Evolutionary conservation across 2,113 vertebrate species (phyloP).

Genomic region (Hymenochirus boettgeri): DNA sequence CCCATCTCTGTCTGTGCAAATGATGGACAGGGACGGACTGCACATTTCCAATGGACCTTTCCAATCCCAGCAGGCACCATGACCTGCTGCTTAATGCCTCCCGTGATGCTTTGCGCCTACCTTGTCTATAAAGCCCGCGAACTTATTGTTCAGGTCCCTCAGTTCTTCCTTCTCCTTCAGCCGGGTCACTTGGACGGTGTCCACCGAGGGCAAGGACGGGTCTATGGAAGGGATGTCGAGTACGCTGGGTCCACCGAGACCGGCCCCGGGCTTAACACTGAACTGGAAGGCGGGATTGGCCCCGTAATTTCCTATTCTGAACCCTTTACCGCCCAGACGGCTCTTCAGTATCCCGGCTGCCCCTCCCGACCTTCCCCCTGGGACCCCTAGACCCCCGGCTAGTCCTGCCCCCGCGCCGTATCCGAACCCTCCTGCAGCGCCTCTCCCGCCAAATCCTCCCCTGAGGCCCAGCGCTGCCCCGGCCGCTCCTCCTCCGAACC

Average conservation of each 20-base stretch:
- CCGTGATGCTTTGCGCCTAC: slow-evolving; percentile 22
- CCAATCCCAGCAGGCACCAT: no score
- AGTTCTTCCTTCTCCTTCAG: slow-evolving; percentile 59
- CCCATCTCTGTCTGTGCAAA: no score
- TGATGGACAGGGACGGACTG: no score
- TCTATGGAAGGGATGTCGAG: slow-evolving; percentile 49
- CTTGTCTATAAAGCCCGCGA: slow-evolving; percentile 63
- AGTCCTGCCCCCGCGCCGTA: slow-evolving; percentile 23
- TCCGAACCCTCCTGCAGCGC: slow-evolving; percentile 9
- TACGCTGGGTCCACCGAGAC: slow-evolving; percentile 20
- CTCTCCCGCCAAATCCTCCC: slow-evolving; percentile 36
- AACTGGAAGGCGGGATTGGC: slow-evolving; percentile 50
- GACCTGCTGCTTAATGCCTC: no score
- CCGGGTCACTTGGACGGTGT: slow-evolving; percentile 55
- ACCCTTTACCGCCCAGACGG: slow-evolving; percentile 49
- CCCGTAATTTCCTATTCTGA: slow-evolving; percentile 55
- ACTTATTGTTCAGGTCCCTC: slow-evolving; percentile 59
- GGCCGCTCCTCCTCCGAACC: slow-evolving; percentile 30
- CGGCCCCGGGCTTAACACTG: slow-evolving; percentile 19
- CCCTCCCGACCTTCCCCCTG: slow-evolving; percentile 40
- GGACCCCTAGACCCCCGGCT: slow-evolving; percentile 29
- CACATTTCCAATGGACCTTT: no score
- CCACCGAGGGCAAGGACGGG: slow-evolving; percentile 52
- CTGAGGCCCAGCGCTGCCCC: slow-evolving; percentile 23
- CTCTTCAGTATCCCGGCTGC: slow-evolving; percentile 45